Conservation (phyloP, 2,113 vertebrate genomes). For the Pygoscelis adeliae region DNA sequence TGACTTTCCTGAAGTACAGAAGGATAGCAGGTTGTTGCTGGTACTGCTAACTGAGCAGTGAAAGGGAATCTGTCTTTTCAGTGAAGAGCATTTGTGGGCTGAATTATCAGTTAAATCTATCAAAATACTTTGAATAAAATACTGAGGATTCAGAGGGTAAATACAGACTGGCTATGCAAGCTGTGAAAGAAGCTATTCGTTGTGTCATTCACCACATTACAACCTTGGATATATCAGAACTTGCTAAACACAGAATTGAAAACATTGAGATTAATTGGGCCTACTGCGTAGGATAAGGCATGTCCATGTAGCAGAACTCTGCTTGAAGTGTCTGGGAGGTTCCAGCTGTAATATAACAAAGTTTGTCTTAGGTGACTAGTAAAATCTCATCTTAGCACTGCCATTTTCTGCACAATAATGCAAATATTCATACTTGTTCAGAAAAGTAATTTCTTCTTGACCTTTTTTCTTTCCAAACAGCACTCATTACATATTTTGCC, state of each 20-base stretch:
- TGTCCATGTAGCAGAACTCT: background rate
- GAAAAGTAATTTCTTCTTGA: background rate
- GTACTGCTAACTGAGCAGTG: background rate
- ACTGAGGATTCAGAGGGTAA: background rate
- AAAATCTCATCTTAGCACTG: background rate
- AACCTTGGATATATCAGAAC: too few species aligned
- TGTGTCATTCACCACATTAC: background rate
- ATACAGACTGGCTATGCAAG: background rate
- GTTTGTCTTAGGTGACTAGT: background rate
- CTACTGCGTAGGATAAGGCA: background rate
- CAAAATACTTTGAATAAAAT: background rate
- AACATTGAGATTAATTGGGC: background rate
- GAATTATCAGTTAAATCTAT: background rate
- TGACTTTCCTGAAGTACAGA: background rate
- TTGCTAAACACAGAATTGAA: background rate
- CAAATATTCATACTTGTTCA: background rate
- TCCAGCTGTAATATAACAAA: background rate
- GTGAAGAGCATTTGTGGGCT: background rate
- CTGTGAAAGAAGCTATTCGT: background rate
- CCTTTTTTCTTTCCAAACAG: background rate
- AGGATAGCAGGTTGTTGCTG: background rate
- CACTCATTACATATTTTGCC: background rate
- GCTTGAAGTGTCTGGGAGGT: background rate
- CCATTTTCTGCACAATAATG: background rate
- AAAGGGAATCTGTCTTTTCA: background rate